phyloP scores from a whole-genome alignment of 2,888 invertebrate genomes.

The Leptopilina myrica region DNA sequence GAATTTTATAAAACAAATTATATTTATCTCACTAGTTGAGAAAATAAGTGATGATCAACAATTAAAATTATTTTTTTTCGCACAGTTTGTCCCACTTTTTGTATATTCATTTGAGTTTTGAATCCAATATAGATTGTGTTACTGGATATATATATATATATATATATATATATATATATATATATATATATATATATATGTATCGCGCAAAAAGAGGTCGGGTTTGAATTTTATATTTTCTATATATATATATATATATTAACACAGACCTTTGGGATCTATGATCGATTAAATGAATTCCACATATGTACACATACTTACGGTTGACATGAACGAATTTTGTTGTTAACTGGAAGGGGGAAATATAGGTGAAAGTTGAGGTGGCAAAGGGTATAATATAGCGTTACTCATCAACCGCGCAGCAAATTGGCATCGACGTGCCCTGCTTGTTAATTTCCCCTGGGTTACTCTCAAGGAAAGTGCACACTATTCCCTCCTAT shows the following conservation, averaged over 20 bases:
- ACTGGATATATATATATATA: background rate
- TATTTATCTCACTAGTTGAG: no score
- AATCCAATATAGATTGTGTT: background rate
- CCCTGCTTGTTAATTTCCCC: conserved; percentile 62
- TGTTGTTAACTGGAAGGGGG: conserved; percentile 5
- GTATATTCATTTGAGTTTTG: background rate
- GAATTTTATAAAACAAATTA: no score
- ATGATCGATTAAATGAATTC: background rate
- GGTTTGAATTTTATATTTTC: conserved; percentile 12
- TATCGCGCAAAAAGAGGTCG: background rate
- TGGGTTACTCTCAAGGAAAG: conserved; percentile 47
- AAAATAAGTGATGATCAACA: background rate
- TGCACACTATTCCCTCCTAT: conserved; percentile 25
- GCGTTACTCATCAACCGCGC: conserved; percentile 55
- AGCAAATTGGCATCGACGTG: conserved; percentile 60
- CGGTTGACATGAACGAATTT: background rate
- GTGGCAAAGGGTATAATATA: conserved; percentile 31
- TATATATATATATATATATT: no score
- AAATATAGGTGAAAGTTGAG: conserved; percentile 18
- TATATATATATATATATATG: background rate
- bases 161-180: no score
- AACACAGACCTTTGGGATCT: background rate
- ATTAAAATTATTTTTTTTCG: background rate
- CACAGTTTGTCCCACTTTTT: conserved; percentile 14
- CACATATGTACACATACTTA: background rate